phyloP scores from a whole-genome alignment of 2,888 invertebrate species.

The Eueremaeus valkanovi region DNA sequence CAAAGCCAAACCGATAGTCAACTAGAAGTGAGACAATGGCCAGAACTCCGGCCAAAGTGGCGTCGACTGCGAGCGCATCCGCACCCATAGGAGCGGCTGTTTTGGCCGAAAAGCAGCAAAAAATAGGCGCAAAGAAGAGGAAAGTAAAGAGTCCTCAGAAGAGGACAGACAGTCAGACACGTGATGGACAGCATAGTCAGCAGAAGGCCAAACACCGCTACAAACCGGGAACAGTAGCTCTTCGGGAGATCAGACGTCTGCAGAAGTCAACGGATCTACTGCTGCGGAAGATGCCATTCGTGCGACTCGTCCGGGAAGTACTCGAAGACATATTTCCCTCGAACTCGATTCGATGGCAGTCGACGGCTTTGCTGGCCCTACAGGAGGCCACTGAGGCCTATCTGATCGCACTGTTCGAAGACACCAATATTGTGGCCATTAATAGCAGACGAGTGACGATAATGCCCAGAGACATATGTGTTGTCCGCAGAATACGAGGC shows the following conservation, averaged over 20 bases:
- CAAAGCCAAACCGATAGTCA: too few species aligned
- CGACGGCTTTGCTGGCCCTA: constrained; percentile 9
- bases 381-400: constrained; percentile 40
- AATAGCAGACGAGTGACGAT: constrained; percentile 37
- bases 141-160: background rate
- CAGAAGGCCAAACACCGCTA: too few species aligned
- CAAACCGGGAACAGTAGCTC: constrained; percentile 14
- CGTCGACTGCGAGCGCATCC: background rate
- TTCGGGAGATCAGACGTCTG: constrained; percentile 36
- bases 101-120: background rate
- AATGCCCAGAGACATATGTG: constrained; percentile 33
- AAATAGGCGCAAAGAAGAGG: background rate
- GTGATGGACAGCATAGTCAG: too few species aligned
- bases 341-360: constrained; percentile 15
- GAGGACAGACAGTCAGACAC: too few species aligned
- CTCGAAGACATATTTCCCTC: constrained; percentile 16
- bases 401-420: constrained; percentile 36
- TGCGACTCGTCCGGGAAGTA: constrained; percentile 43
- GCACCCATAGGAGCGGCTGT: background rate
- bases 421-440: constrained; percentile 29
- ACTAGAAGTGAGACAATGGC: too few species aligned
- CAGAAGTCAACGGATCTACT: constrained; percentile 51
- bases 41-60: background rate
- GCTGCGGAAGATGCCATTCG: constrained; percentile 54
- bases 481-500: too few species aligned